Evolutionary conservation across 2,797 vertebrate species (phyloP).

Genomic region (Protonibea diacanthus): DNA sequence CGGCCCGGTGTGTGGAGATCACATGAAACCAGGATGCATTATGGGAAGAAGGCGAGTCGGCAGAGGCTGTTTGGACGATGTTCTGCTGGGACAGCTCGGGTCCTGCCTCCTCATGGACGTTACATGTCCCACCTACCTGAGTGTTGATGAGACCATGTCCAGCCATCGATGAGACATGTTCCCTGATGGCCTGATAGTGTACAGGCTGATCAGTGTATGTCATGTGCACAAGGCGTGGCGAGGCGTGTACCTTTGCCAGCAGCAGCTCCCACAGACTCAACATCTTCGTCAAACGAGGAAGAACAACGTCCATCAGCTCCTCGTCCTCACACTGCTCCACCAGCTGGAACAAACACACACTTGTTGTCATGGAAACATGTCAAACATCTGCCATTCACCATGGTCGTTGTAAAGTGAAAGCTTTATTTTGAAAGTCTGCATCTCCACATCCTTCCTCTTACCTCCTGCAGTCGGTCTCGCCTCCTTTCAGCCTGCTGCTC

Average conservation of each 20-base stretch:
- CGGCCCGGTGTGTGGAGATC: too few relatives aligned
- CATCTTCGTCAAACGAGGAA: conserved; percentile 90
- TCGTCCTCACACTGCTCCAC: conserved; percentile 90
- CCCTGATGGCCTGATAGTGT: too few relatives aligned
- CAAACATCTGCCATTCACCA: not conserved
- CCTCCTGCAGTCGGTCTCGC: conserved; percentile 89
- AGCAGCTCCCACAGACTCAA: conserved; percentile 94
- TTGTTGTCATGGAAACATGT: not conserved
- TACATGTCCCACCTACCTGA: too few relatives aligned
- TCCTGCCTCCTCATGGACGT: too few relatives aligned
- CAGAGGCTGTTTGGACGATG: too few relatives aligned
- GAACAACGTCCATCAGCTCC: conserved; percentile 91
- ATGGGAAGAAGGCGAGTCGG: too few relatives aligned
- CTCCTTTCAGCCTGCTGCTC: conserved; percentile 83
- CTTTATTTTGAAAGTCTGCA: not conserved
- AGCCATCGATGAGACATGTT: too few relatives aligned
- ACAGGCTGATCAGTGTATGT: too few relatives aligned
- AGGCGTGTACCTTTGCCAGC: conserved; percentile 89
- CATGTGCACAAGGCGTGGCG: too few relatives aligned
- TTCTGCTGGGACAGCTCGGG: too few relatives aligned
- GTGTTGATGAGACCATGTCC: too few relatives aligned
- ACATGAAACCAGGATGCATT: too few relatives aligned
- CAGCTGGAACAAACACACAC: conserved; percentile 77
- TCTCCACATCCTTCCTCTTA: conserved; percentile 55
- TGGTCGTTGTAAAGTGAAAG: not conserved